These are phyloP conservation scores for Diogma glabrata DNA, from an alignment of 2,888 invertebrate species.

Conservation along the genomic window DNA sequence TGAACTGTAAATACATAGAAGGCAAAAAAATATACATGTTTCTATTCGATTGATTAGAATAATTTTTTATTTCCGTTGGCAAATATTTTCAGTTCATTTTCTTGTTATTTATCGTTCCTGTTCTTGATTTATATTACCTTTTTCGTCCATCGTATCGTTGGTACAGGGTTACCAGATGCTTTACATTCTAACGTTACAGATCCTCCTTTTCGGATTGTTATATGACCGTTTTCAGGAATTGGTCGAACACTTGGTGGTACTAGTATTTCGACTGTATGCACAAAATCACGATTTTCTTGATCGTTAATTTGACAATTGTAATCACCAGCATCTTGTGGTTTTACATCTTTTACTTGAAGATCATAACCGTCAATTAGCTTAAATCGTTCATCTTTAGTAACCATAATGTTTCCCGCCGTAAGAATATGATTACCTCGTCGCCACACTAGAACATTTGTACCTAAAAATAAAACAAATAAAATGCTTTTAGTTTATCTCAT, in stretches of 20 bases:
- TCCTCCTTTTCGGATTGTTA: conserved; percentile 45
- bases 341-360: conserved; percentile 42
- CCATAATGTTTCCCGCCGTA: conserved; percentile 49
- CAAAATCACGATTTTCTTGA: conserved; percentile 45
- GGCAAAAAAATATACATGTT: no score
- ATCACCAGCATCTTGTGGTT: conserved; percentile 45
- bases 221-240: conserved; percentile 42
- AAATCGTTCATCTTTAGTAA: conserved; percentile 46
- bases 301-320: conserved; percentile 53
- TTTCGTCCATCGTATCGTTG: conserved; percentile 47
- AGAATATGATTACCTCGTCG: conserved; percentile 46
- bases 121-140: no score
- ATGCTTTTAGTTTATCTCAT: no score
- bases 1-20: no score
- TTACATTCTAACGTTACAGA: conserved; percentile 47
- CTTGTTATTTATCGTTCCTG: no score
- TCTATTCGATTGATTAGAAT: no score
- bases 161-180: conserved; percentile 50
- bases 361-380: conserved; percentile 48
- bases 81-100: no score
- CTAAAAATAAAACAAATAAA: conserved; percentile 30
- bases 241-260: conserved; percentile 48
- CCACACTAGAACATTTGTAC: conserved; percentile 47
- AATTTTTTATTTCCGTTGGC: no score
- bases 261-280: conserved; percentile 49